These are phyloP conservation scores for Prenolepis imparis DNA, from an alignment of 2,888 invertebrate species.

Conservation along the genomic window DNA sequence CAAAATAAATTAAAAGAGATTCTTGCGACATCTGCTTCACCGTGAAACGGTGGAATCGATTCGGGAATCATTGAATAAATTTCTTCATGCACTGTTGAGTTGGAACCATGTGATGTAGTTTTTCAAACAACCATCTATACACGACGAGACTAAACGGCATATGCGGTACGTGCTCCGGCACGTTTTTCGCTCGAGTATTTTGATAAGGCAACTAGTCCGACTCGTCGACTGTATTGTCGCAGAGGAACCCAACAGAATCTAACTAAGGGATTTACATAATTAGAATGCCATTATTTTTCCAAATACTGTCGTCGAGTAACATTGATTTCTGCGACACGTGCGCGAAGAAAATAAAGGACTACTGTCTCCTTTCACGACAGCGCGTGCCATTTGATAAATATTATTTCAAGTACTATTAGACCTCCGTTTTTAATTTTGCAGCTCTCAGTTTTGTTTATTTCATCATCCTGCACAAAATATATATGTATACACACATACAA, in stretches of 20 bases:
- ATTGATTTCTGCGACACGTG: slow-evolving; percentile 80
- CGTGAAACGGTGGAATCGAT: background rate
- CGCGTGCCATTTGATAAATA: slow-evolving; percentile 63
- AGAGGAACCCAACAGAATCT: slow-evolving; percentile 69
- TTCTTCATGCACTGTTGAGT: slow-evolving; percentile 27
- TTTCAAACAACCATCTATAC: slow-evolving; percentile 69
- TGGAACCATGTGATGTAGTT: slow-evolving; percentile 69
- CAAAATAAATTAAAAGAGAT: background rate
- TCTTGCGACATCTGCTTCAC: background rate
- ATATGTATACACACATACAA: background rate
- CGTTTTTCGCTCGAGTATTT: slow-evolving; percentile 82
- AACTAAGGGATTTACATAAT: slow-evolving; percentile 85
- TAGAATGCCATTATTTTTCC: slow-evolving; percentile 81
- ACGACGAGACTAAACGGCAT: slow-evolving; percentile 57
- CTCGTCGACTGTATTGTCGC: slow-evolving; percentile 68
- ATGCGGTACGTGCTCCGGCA: slow-evolving; percentile 78
- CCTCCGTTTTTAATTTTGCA: slow-evolving; percentile 2
- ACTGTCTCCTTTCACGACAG: slow-evolving; percentile 58
- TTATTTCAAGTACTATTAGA: slow-evolving; percentile 11
- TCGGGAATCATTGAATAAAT: background rate
- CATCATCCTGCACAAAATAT: background rate
- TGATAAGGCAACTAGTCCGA: slow-evolving; percentile 79
- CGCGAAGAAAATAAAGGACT: slow-evolving; percentile 73
- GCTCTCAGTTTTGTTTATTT: background rate
- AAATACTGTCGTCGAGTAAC: slow-evolving; percentile 60